phyloP scores from a whole-genome alignment of 2,797 vertebrate genomes.

The Cyclopterus lumpus region DNA sequence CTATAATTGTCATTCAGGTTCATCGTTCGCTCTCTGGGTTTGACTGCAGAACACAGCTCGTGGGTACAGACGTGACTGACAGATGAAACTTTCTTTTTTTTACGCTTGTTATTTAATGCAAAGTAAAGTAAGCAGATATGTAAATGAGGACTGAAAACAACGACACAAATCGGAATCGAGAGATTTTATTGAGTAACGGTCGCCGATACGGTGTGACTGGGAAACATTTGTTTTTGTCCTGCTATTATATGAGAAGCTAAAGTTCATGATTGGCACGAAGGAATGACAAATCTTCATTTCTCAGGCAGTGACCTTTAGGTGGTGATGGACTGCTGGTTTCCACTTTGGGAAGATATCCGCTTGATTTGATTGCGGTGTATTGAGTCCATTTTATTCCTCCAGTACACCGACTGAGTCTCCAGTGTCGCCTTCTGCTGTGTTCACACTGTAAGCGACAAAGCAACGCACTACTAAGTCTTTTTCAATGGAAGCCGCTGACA shows the following conservation, averaged over 20 bases:
- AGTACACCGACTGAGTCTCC: too few species aligned
- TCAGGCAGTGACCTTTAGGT: not conserved
- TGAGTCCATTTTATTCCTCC: too few species aligned
- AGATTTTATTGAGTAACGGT: not conserved
- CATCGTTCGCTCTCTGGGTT: not conserved
- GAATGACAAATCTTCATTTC: not conserved
- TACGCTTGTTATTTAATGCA: not conserved
- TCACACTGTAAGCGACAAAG: too few species aligned
- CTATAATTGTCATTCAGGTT: not conserved
- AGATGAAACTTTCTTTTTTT: not conserved
- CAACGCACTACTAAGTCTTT: too few species aligned
- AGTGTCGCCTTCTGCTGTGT: too few species aligned
- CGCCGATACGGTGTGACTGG: not conserved
- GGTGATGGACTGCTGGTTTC: slow-evolving; percentile 9
- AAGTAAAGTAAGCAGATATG: slow-evolving; percentile 1
- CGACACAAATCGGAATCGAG: not conserved
- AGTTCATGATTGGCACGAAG: not conserved
- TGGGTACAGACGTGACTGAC: slow-evolving; percentile 1
- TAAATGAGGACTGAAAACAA: not conserved
- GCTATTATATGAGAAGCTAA: not conserved
- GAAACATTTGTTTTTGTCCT: not conserved
- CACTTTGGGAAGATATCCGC: not conserved
- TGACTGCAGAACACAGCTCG: not conserved
- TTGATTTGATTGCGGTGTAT: not conserved
- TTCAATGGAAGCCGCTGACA: too few species aligned